Evolutionary conservation across 2,888 invertebrate genomes (phyloP).

Genomic region (Opisthograptis luteolata): DNA sequence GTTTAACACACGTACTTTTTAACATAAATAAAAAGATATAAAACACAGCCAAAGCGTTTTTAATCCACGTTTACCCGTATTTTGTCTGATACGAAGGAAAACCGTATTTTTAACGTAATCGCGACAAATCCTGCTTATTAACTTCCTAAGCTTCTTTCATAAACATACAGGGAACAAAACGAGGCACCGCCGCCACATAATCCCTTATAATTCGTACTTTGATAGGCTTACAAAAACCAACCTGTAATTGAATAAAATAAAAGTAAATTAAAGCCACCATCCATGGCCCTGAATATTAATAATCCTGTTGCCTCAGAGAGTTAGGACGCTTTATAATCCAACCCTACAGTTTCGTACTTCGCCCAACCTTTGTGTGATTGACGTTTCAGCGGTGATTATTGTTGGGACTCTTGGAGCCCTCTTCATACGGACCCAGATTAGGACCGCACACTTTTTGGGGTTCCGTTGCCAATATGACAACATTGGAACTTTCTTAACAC

Average conservation of each 20-base stretch:
- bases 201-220: slow-evolving; percentile 39
- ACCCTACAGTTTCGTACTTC: slow-evolving; percentile 75
- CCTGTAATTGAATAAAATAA: slow-evolving; percentile 66
- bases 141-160: slow-evolving; percentile 35
- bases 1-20: no score
- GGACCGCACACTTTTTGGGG: slow-evolving; percentile 49
- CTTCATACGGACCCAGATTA: slow-evolving; percentile 56
- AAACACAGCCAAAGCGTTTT: not conserved
- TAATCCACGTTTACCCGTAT: slow-evolving; percentile 2
- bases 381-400: slow-evolving; percentile 71
- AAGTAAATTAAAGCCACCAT: slow-evolving; percentile 68
- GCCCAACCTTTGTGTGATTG: slow-evolving; percentile 72
- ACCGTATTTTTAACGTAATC: slow-evolving; percentile 33
- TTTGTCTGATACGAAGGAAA: slow-evolving; percentile 14
- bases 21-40: not conserved
- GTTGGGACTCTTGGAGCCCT: slow-evolving; percentile 51
- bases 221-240: slow-evolving; percentile 50
- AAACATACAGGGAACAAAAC: slow-evolving; percentile 37
- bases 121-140: slow-evolving; percentile 40
- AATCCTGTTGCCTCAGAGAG: slow-evolving; percentile 69
- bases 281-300: slow-evolving; percentile 71
- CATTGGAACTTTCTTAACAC: not conserved
- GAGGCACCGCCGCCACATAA: slow-evolving; percentile 32
- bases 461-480: slow-evolving; percentile 1
- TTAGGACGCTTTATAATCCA: slow-evolving; percentile 81